Conservation (phyloP, 2,113 vertebrate species). For the Himantopus leucocephalus region DNA sequence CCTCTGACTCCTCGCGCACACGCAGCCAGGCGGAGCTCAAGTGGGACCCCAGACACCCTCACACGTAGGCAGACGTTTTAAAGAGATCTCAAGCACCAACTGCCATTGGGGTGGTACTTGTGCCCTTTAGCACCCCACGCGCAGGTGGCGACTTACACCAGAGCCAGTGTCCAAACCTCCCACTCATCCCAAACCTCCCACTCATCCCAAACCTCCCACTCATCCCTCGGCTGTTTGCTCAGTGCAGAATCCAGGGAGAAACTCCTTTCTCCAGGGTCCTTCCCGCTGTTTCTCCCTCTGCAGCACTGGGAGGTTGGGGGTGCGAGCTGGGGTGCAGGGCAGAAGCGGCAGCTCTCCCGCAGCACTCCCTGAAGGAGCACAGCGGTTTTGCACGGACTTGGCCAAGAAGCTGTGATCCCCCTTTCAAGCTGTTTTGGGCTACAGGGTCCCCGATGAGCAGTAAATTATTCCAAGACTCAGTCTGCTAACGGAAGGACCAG, state of each 20-base stretch:
- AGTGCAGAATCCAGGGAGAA: neutral
- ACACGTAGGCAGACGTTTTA: fast-evolving
- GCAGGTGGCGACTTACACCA: too few species aligned
- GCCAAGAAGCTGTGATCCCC: neutral
- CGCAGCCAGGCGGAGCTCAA: fast-evolving
- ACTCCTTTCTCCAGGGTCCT: neutral
- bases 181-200: too few species aligned
- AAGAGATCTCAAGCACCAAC: too few species aligned
- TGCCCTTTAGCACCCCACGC: neutral
- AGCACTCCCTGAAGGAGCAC: neutral
- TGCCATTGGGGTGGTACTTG: neutral
- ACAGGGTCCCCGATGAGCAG: neutral
- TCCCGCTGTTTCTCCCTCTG: neutral
- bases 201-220: too few species aligned
- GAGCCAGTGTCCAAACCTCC: neutral
- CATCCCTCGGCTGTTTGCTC: neutral
- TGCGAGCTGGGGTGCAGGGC: neutral
- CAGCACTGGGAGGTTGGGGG: fast-evolving
- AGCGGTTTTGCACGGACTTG: neutral
- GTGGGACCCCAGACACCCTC: too few species aligned
- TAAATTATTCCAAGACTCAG: too few species aligned
- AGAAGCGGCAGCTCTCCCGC: neutral
- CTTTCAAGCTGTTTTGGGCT: neutral
- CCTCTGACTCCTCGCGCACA: fast-evolving
- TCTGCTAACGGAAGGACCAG: neutral